Evolutionary conservation across 1,140 invertebrate species (phyloP), one percentile per base, ranked within the genome.

Genomic region (Drosophila jambulina): DNA sequence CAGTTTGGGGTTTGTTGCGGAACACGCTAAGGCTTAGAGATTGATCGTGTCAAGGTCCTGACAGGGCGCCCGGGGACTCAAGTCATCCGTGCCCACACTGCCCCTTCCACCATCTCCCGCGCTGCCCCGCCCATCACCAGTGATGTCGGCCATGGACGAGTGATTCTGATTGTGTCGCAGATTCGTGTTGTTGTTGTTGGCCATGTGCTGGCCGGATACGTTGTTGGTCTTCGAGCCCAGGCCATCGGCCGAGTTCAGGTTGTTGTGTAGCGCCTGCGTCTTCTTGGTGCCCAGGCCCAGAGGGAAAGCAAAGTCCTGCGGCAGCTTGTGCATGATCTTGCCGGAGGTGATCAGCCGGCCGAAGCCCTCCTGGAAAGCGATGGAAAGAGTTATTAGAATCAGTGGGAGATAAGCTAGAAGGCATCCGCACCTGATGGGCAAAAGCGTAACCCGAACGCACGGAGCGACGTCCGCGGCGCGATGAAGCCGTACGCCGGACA

Each of bases 381-480:
- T 34, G 3, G 5, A 0, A 13, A 46, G 34, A 53, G 0, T 8
- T 1, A 15, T 49, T 10, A 8, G 3, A 40, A n/a, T 34, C 12
- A 13, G 32, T 34, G 12, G 12, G 32, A 13, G 32, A 34, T 34
- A 34, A 34, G 10, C 10, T 12, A 13, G 0, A 0, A 13, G 32
- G 32, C 4, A 34, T 34, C 13, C 32, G 10, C 32, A 34, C 92
- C 82, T 93, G 91, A 94, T 99, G 99, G 34, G 99, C 98, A 94
- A 99, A 99, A 2, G 99, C 99, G 93, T 99, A 99, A 40, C 99
- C 99, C 1, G 98, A 99, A 17, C 99, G 96, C 45, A 99, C 95
- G 6, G 98, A 99, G 57, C 98, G 95, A 27, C 98, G 94, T 51
- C 96, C 96, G 78, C 97, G 95, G 65, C 97, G 95, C 1, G 98